Conservation (phyloP, 2,113 vertebrate genomes). For the Hyperopisus bebe region DNA sequence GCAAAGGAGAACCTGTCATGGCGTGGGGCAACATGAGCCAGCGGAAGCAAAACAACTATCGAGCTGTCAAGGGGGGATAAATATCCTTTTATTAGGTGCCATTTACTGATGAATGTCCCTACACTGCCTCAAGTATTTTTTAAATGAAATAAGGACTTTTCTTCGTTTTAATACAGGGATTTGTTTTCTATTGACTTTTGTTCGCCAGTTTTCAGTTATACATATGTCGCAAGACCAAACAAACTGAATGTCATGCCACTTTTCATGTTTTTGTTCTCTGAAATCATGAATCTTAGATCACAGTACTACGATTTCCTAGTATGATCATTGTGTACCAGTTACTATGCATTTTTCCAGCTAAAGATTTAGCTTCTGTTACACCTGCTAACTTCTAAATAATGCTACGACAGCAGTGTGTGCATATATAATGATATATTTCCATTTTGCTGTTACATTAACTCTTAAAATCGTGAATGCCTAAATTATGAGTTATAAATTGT, state of each 20-base stretch:
- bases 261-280: neutral
- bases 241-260: neutral
- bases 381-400: neutral
- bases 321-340: neutral
- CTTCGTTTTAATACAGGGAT: constrained; percentile 1
- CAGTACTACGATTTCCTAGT: neutral
- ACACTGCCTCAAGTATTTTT: neutral
- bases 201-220: neutral
- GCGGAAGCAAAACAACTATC: neutral
- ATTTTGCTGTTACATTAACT: neutral
- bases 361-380: neutral
- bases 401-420: neutral
- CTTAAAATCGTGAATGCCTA: neutral
- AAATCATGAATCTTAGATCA: neutral
- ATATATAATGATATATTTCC: neutral
- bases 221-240: neutral
- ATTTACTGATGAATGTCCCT: neutral
- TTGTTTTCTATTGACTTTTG: neutral
- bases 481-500: neutral
- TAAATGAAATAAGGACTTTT: neutral
- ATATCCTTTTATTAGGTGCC: constrained; percentile 1
- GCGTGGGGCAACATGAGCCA: neutral
- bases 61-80: neutral
- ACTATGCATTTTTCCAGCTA: neutral
- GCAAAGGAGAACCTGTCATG: neutral